Evolutionary conservation across 30 jellyfish, hydroid and myxozoan species (phyloP).

Genomic region (Chrysaora quinquecirrha): DNA sequence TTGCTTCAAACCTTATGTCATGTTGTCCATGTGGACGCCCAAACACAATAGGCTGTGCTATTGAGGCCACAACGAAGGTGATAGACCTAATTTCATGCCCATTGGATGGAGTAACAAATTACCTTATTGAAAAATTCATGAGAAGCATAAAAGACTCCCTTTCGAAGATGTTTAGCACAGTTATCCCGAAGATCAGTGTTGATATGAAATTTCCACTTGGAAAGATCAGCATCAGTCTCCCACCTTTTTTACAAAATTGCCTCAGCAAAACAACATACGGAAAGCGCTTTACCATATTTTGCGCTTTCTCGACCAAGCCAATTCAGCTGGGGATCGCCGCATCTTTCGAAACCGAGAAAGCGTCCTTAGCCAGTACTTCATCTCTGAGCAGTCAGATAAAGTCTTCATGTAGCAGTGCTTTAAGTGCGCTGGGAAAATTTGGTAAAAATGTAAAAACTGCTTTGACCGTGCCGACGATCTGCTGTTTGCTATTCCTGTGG

Average conservation of each 20-base stretch:
- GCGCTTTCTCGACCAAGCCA: no score
- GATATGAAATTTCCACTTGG: background rate
- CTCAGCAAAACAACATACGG: background rate
- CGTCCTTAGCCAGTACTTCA: background rate
- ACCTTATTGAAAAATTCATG: background rate
- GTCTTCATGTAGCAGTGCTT: background rate
- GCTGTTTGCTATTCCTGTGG: conserved; percentile 11
- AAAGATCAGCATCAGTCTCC: background rate
- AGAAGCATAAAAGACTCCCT: background rate
- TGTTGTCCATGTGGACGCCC: conserved; percentile 36
- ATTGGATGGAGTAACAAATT: conserved; percentile 20
- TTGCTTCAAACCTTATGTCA: background rate
- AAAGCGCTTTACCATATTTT: no score
- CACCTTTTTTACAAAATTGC: background rate
- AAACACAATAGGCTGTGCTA: conserved; percentile 7
- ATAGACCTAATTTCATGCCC: conserved; percentile 15
- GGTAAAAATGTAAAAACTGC: background rate
- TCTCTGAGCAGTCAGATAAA: conserved; percentile 11
- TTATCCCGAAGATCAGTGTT: conserved; percentile 2
- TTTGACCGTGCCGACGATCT: conserved; percentile 11
- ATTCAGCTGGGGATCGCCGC: background rate
- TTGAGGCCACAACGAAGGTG: background rate
- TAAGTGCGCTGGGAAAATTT: background rate
- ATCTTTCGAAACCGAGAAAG: background rate
- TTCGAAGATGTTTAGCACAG: background rate